phyloP scores from a whole-genome alignment of 2,797 vertebrate genomes.

The Rhinella marina region DNA sequence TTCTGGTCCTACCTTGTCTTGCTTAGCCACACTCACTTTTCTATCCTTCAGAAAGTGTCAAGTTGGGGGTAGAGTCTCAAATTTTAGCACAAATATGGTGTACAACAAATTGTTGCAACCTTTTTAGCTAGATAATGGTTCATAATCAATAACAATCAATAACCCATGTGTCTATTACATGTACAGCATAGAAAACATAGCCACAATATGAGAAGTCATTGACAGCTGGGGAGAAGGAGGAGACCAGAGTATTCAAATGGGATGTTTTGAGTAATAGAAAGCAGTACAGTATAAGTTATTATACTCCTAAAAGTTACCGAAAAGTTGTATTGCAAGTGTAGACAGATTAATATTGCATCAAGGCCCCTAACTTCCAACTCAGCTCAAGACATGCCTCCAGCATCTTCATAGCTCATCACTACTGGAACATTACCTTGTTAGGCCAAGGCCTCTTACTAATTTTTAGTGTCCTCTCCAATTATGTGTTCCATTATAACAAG shows the following conservation, averaged over 20 bases:
- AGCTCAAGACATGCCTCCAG: neutral
- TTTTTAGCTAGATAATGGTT: too few species aligned
- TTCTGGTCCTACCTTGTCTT: too few species aligned
- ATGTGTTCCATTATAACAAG: neutral
- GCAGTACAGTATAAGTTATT: neutral
- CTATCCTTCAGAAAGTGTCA: too few species aligned
- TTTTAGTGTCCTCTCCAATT: too few species aligned
- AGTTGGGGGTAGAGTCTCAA: too few species aligned
- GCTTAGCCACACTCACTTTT: too few species aligned
- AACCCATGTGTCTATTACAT: neutral
- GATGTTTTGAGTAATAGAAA: neutral
- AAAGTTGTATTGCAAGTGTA: neutral
- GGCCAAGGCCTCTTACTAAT: neutral
- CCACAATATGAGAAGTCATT: neutral
- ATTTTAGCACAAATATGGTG: too few species aligned
- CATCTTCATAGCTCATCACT: neutral
- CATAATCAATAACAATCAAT: too few species aligned
- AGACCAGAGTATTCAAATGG: neutral
- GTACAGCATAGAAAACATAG: neutral
- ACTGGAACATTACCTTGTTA: neutral
- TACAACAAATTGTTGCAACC: too few species aligned
- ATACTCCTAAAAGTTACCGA: neutral
- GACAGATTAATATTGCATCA: neutral
- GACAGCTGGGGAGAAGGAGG: neutral
- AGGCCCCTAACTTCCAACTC: neutral